Evolutionary conservation across 1,140 invertebrate genomes (phyloP), one percentile per base, ranked within the genome.

Genomic region (Bombus difficillimus): DNA sequence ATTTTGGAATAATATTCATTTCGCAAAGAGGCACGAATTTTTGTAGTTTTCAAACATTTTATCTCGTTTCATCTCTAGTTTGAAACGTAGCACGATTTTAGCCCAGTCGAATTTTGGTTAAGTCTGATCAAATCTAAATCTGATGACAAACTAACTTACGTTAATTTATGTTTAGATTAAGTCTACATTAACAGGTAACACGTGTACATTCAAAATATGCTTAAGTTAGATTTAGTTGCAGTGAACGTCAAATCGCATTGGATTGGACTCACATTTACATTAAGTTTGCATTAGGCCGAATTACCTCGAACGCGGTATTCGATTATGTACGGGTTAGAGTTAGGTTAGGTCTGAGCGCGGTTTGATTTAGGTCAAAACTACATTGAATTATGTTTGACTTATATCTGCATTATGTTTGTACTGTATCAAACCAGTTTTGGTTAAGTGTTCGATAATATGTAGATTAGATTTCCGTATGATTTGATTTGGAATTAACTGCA

Each of bases 311-410:
- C 37, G 28, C 15, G 28, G 18, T 78, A 78, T 62, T 64, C 75
- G 57, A 78, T 78, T 78, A 78, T 78, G 57, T 53, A 32, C 75
- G 22, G 10, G 53, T 57, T 39, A 78, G 37, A 64, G 64, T 66
- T 66, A 32, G 75, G 75, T 64, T 78, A 78, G 75, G 15, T 64
- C 75, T 41, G 57, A 78, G 39, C 57, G 12, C 28, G 37, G 75
- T 78, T 78, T 78, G 75, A 78, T 78, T 77, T 62, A 78, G 75
- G 59, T 78, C 75, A 32, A 78, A 78, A 64, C 75, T 66, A 64
- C 15, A 78, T 78, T 78, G 75, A 78, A 64, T 78, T 78, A 78
- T 64, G 59, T 78, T 78, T 78, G 39, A 78, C 59, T 66, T 62
- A 78, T 28, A 78, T 77, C 57, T 59, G 75, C 53, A 77, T 77